phyloP scores from a whole-genome alignment of 2,797 vertebrate species.

The Notolabrus celidotus region DNA sequence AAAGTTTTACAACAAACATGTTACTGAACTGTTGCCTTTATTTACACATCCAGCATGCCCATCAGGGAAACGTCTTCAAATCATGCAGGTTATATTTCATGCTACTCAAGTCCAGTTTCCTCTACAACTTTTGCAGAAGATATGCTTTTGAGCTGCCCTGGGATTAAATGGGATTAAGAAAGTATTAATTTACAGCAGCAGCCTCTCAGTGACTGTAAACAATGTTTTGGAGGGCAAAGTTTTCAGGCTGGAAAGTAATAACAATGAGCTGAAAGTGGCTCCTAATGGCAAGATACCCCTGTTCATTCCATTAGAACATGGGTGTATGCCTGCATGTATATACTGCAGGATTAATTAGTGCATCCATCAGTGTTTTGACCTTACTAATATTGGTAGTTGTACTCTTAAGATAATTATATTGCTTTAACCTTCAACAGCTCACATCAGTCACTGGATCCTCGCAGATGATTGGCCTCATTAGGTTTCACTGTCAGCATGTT shows the following conservation, averaged over 20 bases:
- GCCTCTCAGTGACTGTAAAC: not conserved
- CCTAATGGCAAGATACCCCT: not conserved
- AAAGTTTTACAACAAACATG: not conserved
- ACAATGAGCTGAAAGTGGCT: not conserved
- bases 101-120: not conserved
- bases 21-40: not conserved
- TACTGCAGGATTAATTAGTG: not conserved
- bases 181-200: not conserved
- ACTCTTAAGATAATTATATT: not conserved
- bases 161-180: not conserved
- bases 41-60: not conserved
- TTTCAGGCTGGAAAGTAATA: not conserved
- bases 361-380: slow-evolving; percentile 1
- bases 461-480: slow-evolving; percentile 24
- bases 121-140: not conserved
- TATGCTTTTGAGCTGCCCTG: not conserved
- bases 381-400: not conserved
- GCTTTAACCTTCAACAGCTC: not conserved
- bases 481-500: slow-evolving; percentile 9
- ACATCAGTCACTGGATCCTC: not conserved
- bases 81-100: too few species aligned
- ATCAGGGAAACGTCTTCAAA: not conserved
- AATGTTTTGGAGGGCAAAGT: not conserved
- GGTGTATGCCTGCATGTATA: not conserved
- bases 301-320: not conserved